phyloP scores from a whole-genome alignment of 64 coral and sea anemone species.

The Porites lutea region DNA sequence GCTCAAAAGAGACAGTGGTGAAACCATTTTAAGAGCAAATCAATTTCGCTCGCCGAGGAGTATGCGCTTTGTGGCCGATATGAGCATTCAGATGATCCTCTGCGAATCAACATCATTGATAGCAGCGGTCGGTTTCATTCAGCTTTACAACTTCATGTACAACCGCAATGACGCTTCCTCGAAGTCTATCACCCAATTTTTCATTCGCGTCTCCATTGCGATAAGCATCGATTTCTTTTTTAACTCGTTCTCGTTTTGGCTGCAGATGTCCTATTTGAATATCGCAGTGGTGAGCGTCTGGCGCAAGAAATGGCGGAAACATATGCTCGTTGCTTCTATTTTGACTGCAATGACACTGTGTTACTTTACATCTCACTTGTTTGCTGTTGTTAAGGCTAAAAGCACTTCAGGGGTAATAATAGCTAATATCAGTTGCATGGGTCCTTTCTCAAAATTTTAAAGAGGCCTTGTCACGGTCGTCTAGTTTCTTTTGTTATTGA shows the following conservation, averaged over 20 bases:
- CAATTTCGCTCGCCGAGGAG: constrained; percentile 73
- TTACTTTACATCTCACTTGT: constrained; percentile 62
- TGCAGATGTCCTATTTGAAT: constrained; percentile 73
- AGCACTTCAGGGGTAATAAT: not conserved
- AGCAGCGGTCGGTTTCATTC: constrained; percentile 65
- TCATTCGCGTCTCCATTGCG: constrained; percentile 34
- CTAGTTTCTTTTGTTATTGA: too few relatives aligned
- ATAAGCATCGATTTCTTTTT: constrained; percentile 58
- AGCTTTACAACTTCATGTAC: constrained; percentile 76
- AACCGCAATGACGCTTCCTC: not conserved
- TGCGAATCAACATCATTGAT: constrained; percentile 73
- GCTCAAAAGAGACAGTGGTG: not conserved
- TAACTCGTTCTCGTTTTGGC: constrained; percentile 54
- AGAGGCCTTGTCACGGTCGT: not conserved
- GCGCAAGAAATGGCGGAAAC: constrained; percentile 70
- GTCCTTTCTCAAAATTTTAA: not conserved
- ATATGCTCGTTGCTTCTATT: constrained; percentile 61
- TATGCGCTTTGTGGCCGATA: constrained; percentile 74
- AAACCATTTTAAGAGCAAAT: not conserved
- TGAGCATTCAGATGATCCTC: constrained; percentile 87
- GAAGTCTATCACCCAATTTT: constrained; percentile 6
- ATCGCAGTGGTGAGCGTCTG: constrained; percentile 69
- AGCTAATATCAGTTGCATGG: not conserved
- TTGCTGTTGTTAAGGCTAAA: constrained; percentile 44
- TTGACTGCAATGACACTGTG: constrained; percentile 25